Evolutionary conservation across 2,113 vertebrate species (phyloP).

Genomic region (Narcine bancroftii): DNA sequence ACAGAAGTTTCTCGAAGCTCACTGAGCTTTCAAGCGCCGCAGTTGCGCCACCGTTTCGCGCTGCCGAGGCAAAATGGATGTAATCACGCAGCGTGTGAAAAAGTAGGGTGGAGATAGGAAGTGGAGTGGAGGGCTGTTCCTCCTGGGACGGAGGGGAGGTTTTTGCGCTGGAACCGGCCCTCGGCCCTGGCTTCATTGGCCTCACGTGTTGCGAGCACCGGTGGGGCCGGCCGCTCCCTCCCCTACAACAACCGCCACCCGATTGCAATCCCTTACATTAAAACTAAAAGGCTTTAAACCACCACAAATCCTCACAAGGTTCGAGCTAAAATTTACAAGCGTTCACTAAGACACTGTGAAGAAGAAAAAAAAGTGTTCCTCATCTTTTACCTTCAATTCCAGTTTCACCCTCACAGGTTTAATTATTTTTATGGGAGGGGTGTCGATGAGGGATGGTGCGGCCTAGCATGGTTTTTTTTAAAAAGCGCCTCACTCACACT

Average conservation of each 20-base stretch:
- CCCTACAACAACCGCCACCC: neutral
- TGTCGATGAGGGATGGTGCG: neutral
- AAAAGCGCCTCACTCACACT: neutral
- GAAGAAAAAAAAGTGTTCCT: neutral
- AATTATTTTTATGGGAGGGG: neutral
- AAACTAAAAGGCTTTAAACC: too few species aligned
- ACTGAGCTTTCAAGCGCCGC: neutral
- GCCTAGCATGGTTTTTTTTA: neutral
- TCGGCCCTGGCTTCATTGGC: neutral
- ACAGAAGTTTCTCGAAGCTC: slow-evolving; percentile 29
- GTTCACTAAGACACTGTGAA: neutral
- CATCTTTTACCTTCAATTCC: slow-evolving; percentile 7
- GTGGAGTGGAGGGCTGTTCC: too few species aligned
- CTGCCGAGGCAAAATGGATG: too few species aligned
- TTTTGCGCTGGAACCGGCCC: neutral
- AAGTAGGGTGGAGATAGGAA: too few species aligned
- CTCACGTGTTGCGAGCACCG: neutral
- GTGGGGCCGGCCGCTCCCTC: neutral
- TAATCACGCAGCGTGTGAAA: too few species aligned
- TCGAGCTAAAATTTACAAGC: neutral
- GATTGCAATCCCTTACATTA: too few species aligned
- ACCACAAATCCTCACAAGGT: neutral
- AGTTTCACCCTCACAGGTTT: neutral
- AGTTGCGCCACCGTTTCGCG: neutral
- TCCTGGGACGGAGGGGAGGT: too few species aligned